These are phyloP conservation scores for Scleropages formosus DNA, from an alignment of 2,797 vertebrate genomes.

Conservation along the genomic window DNA sequence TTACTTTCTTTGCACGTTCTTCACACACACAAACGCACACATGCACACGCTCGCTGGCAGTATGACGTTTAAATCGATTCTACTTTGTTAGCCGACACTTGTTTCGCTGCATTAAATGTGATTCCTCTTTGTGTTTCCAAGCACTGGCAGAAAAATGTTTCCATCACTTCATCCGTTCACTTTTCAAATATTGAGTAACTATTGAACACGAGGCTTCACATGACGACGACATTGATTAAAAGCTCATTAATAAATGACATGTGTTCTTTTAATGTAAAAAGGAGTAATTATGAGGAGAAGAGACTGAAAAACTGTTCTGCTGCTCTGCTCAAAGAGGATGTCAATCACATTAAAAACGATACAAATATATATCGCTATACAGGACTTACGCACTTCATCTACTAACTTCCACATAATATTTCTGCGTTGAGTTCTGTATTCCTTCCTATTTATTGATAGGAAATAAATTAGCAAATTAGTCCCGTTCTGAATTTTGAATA, in stretches of 20 bases:
- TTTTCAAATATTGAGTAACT: not conserved
- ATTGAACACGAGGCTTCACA: not conserved
- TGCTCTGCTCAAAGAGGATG: not conserved
- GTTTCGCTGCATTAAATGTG: too few relatives aligned
- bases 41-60: too few relatives aligned
- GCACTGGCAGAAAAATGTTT: slow-evolving; percentile 7
- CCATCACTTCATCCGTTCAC: not conserved
- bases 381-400: too few relatives aligned
- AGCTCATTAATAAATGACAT: not conserved
- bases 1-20: not conserved
- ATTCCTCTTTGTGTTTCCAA: not conserved
- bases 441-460: too few relatives aligned
- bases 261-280: not conserved
- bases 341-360: not conserved
- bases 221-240: not conserved
- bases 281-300: not conserved
- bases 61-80: too few relatives aligned
- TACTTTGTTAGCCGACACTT: too few relatives aligned
- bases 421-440: too few relatives aligned
- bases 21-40: not conserved
- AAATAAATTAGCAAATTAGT: too few relatives aligned
- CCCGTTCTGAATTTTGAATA: too few relatives aligned
- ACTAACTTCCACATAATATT: too few relatives aligned
- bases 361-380: too few relatives aligned
- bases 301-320: not conserved